Percentiles rank a stretch among this genome's conserved stretches.
Conservation (phyloP, 2,797 vertebrate genomes). For the Vireo griseus region DNA sequence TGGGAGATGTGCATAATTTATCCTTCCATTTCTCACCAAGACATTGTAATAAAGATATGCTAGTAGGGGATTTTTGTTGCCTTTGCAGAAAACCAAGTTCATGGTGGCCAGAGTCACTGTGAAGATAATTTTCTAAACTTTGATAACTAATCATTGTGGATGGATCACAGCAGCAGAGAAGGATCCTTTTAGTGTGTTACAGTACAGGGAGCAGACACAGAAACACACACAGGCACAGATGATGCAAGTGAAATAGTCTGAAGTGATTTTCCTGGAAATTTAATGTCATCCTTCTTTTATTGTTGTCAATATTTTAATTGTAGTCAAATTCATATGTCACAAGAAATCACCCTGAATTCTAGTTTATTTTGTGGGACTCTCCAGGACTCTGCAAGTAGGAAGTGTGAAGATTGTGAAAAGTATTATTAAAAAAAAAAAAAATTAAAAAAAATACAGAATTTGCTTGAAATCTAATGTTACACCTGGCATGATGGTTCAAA, state of each 20-base stretch:
- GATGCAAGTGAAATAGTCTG: neutral
- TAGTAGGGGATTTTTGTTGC: neutral
- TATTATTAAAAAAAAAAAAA: neutral
- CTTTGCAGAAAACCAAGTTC: neutral
- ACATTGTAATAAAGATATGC: neutral
- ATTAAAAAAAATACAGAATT: neutral
- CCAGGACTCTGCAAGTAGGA: neutral
- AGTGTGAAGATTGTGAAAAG: neutral
- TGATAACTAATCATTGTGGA: neutral
- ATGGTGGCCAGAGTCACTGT: neutral
- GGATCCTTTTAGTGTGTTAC: neutral
- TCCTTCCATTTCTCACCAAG: neutral
- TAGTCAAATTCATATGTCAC: neutral
- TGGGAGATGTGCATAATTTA: neutral
- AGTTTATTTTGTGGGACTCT: neutral
- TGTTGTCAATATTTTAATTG: neutral
- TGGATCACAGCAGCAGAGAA: neutral
- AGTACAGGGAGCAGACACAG: neutral
- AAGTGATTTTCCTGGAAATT: neutral
- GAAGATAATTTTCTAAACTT: neutral
- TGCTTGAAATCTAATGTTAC: neutral
- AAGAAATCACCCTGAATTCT: neutral
- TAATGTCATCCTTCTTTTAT: neutral
- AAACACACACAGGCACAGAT: neutral
- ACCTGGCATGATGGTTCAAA: neutral